phyloP scores from a whole-genome alignment of 2,888 invertebrate genomes.

The Miltochrista miniata region DNA sequence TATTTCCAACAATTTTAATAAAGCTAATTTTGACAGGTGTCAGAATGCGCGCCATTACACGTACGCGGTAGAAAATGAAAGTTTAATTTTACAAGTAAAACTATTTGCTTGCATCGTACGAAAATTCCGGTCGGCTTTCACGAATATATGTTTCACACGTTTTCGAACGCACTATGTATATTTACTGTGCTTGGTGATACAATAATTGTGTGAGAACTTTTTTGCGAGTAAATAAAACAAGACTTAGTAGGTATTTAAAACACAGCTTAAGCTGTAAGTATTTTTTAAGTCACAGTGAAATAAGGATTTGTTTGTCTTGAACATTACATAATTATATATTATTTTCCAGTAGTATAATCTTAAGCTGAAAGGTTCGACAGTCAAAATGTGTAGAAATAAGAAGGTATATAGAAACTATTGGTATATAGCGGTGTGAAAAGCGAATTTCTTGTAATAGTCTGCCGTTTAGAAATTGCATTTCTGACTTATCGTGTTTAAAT shows the following conservation, averaged over 20 bases:
- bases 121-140: conserved; percentile 54
- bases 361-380: no score
- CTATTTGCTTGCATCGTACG: conserved; percentile 36
- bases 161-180: conserved; percentile 50
- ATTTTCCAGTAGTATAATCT: no score
- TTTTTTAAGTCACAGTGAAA: no score
- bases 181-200: conserved; percentile 36
- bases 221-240: conserved; percentile 7
- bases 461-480: no score
- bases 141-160: conserved; percentile 74
- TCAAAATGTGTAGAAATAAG: no score
- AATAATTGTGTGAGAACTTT: conserved; percentile 35
- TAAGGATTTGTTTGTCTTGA: no score
- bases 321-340: no score
- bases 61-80: conserved; percentile 48
- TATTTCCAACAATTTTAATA: conserved; percentile 11
- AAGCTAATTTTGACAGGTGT: conserved; percentile 43
- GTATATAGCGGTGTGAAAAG: no score
- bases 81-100: conserved; percentile 41
- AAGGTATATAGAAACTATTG: no score
- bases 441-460: no score
- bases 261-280: background rate
- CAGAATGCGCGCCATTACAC: conserved; percentile 39
- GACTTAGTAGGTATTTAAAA: conserved; percentile 2
- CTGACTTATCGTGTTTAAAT: no score